Evolutionary conservation across 2,888 invertebrate genomes (phyloP).

Genomic region (Tipula vernalis): DNA sequence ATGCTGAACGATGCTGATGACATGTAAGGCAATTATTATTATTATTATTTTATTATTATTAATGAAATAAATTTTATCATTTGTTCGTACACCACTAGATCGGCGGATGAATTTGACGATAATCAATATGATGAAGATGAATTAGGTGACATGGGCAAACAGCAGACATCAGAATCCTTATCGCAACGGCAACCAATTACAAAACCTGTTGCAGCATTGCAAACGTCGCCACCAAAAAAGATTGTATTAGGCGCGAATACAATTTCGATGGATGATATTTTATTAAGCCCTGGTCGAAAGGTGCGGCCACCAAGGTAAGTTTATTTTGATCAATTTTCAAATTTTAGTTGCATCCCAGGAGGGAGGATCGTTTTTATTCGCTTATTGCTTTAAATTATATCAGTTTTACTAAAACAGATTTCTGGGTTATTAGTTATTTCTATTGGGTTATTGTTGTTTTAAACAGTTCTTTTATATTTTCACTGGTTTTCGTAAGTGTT

Average conservation of each 20-base stretch:
- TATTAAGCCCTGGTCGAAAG: constrained; percentile 65
- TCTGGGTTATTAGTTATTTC: too few species aligned
- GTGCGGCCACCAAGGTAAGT: constrained; percentile 48
- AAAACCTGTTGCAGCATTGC: background rate
- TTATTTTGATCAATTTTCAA: background rate
- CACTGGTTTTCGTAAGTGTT: too few species aligned
- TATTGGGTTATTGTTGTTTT: too few species aligned
- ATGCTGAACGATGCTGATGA: background rate
- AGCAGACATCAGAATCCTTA: background rate
- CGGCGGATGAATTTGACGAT: background rate
- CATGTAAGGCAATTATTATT: background rate
- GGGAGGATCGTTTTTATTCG: background rate
- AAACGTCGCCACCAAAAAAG: background rate
- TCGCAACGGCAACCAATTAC: background rate
- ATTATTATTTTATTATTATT: background rate
- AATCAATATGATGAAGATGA: background rate
- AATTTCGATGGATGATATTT: constrained; percentile 69
- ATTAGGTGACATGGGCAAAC: background rate
- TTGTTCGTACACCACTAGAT: background rate
- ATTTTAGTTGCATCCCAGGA: constrained; percentile 15
- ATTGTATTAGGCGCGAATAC: constrained; percentile 24
- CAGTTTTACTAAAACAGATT: too few species aligned
- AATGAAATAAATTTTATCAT: background rate
- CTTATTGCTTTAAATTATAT: background rate
- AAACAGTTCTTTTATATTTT: too few species aligned